Base-by-base conservation (phyloP, 30 jellyfish, hydroid and myxozoan genomes). In the Pelagia noctiluca region DNA sequence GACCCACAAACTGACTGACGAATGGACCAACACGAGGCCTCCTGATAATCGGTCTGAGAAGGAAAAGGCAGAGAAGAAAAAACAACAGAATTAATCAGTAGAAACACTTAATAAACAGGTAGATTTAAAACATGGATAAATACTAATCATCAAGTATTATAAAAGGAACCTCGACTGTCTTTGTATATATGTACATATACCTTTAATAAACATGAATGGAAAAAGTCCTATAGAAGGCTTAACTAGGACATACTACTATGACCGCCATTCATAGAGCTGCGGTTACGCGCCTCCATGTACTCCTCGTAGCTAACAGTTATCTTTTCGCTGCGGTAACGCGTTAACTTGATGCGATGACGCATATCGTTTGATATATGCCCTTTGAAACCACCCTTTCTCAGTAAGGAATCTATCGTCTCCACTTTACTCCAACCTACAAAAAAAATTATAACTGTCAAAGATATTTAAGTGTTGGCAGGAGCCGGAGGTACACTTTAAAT, bases 271-370 rank as follows among this genome's bases (percentile, higher is more conserved):
- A 75, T 71, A 26, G 69, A 86, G 42, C 92, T 60, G 25, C 86
- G 86, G 71, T 86, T 66, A 31, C 97, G 90, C 24, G 97, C 87
- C 25, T 36, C 57, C 13, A 80, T 80, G 37, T 88, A 95, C 70
- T 95, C 99, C 24, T 95, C 97, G 71, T 95, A 95, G 53, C 97
- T 84, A 68, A 85, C 96, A 18, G 90, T 69, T 29, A 95, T 80
- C 78, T 95, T 95, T 62, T 95, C 99, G 83, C 99, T 95, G 64
- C 99, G 80, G 71, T 95, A 95, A 12, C 99, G 97, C 46, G 99
- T 95, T 26, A 95, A 86, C 75, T 95, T 95, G 50, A 95, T 89
- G 63, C 98, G 82, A 73, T 89, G 84, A 50, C 99, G 99, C 24
- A 95, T 88, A 26, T 95, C 99, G 61, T 89, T 96, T 7, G 97